Conservation (phyloP, 2,113 vertebrate species). For the Phalacrocorax pelagicus region DNA sequence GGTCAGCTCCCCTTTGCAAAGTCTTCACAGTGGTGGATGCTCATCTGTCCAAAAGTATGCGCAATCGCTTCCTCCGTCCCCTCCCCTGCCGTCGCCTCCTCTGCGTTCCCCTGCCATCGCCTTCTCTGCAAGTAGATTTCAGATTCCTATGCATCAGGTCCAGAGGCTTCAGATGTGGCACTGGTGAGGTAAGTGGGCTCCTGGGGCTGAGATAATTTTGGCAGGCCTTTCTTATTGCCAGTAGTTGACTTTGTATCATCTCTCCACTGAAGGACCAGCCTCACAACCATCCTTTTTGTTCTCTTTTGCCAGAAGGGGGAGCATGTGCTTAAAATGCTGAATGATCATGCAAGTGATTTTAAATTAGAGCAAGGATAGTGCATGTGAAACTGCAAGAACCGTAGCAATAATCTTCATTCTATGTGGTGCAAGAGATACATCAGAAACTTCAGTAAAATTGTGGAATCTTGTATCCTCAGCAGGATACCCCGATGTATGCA, state of each 20-base stretch:
- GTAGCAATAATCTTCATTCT: neutral
- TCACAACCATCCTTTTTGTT: neutral
- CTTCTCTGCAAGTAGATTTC: neutral
- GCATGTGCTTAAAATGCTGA: neutral
- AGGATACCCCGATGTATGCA: neutral
- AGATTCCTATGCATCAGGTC: neutral
- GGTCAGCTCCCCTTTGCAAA: neutral
- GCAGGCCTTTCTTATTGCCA: neutral
- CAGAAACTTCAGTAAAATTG: neutral
- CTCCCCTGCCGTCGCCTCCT: accelerated
- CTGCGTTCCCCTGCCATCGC: neutral
- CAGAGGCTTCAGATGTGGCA: neutral
- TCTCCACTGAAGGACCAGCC: neutral
- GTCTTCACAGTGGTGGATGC: neutral
- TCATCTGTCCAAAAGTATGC: neutral
- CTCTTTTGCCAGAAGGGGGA: neutral
- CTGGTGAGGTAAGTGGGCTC: neutral
- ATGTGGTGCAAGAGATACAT: neutral
- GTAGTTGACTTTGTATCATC: neutral
- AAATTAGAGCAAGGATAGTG: neutral
- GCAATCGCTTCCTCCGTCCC: neutral
- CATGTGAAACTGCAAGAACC: neutral
- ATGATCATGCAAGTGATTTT: neutral
- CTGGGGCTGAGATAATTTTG: neutral
- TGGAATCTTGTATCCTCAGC: neutral